phyloP scores from a whole-genome alignment of 2,113 vertebrate genomes.

The Arvicanthis niloticus region DNA sequence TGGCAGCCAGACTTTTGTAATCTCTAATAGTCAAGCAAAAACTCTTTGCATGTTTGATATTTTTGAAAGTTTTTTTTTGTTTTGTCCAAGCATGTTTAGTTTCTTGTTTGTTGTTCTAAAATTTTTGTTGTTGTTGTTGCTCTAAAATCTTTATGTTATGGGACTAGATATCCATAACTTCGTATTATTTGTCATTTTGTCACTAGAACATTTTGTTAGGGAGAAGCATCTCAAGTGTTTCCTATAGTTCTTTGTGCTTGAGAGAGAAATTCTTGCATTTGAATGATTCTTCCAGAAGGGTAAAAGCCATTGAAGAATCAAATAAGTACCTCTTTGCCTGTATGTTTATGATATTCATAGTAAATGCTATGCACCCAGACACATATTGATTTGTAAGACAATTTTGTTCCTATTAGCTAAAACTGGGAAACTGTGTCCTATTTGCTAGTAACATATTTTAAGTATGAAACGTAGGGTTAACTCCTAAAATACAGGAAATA shows the following conservation, averaged over 20 bases:
- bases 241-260: constrained; percentile 52
- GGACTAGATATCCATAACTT: constrained; percentile 51
- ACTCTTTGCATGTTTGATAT: constrained; percentile 36
- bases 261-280: constrained; percentile 66
- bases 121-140: background rate
- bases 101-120: constrained; percentile 48
- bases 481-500: background rate
- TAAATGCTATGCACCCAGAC: constrained; percentile 51
- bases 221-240: constrained; percentile 48
- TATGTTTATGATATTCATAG: constrained; percentile 42
- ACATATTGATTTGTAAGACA: constrained; percentile 60
- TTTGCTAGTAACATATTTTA: constrained; percentile 47
- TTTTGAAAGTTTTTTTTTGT: constrained; percentile 14
- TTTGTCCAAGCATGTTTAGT: constrained; percentile 60
- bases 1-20: background rate
- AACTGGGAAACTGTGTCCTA: background rate
- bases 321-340: constrained; percentile 32
- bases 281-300: background rate
- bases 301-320: constrained; percentile 70
- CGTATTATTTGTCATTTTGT: constrained; percentile 61
- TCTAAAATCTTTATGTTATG: constrained; percentile 49
- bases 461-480: constrained; percentile 3
- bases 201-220: constrained; percentile 40
- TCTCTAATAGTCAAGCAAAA: constrained; percentile 5
- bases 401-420: constrained; percentile 51